phyloP scores from a whole-genome alignment of 2,113 vertebrate genomes.

The Percina caprodes region DNA sequence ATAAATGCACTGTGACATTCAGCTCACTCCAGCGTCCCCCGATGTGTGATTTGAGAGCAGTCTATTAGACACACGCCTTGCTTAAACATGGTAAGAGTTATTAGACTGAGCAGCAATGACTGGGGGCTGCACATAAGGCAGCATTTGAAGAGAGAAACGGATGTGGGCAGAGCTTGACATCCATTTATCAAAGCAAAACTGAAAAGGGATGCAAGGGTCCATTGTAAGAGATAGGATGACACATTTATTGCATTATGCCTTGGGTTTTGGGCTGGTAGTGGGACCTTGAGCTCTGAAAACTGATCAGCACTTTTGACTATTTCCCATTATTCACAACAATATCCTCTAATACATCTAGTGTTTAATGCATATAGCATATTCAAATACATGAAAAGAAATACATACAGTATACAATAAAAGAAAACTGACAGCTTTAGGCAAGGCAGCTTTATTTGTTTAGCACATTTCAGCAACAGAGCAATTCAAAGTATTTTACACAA shows the following conservation, averaged over 20 bases:
- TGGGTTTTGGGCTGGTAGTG: background rate
- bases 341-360: background rate
- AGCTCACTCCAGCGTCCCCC: slow-evolving; percentile 72
- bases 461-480: no score
- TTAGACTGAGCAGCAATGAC: slow-evolving; percentile 73
- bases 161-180: slow-evolving; percentile 32
- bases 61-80: slow-evolving; percentile 75
- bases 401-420: no score
- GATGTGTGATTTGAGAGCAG: slow-evolving; percentile 78
- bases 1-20: slow-evolving; percentile 80
- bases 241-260: slow-evolving; percentile 22
- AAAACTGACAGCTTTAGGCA: background rate
- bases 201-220: slow-evolving; percentile 30
- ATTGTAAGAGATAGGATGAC: slow-evolving; percentile 19
- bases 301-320: background rate
- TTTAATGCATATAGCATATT: background rate
- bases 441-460: no score
- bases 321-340: background rate
- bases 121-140: slow-evolving; percentile 48
- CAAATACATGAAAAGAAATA: background rate
- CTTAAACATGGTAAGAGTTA: slow-evolving; percentile 80
- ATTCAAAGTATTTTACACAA: no score
- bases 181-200: slow-evolving; percentile 63
- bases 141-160: slow-evolving; percentile 55
- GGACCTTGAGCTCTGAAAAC: background rate